A percentile compares a stretch with the other conserved stretches of the same genome.
These are phyloP conservation scores for Drosophila mayri DNA, from an alignment of 1,140 invertebrate species.

Conservation along the genomic window DNA sequence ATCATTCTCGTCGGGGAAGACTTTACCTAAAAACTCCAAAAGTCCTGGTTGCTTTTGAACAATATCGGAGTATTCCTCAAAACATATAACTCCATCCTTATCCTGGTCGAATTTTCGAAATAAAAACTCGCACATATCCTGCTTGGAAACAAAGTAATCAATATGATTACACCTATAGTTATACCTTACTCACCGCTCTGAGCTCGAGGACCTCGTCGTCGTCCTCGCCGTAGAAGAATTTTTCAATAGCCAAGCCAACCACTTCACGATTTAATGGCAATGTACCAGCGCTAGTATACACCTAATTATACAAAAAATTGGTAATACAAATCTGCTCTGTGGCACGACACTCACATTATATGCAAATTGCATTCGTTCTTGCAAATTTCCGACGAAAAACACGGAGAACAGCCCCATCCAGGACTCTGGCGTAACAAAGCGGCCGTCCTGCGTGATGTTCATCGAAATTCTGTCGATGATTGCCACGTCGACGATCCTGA, in stretches of 20 bases:
- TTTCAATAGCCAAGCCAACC: slow-evolving; percentile 65
- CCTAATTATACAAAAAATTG: slow-evolving; percentile 18
- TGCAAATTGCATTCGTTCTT: slow-evolving; percentile 62
- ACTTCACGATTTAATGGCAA: slow-evolving; percentile 65
- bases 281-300: slow-evolving; percentile 61
- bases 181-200: slow-evolving; percentile 49
- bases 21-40: slow-evolving; percentile 92
- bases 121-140: slow-evolving; percentile 93
- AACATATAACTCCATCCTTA: slow-evolving; percentile 91
- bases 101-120: slow-evolving; percentile 92
- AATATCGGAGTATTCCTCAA: slow-evolving; percentile 89
- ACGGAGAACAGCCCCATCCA: slow-evolving; percentile 76
- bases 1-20: slow-evolving; percentile 87
- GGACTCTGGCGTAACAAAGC: slow-evolving; percentile 58
- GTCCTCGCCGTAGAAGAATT: slow-evolving; percentile 76
- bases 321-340: not conserved
- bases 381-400: slow-evolving; percentile 58
- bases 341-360: slow-evolving; percentile 46
- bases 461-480: slow-evolving; percentile 76
- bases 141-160: not conserved
- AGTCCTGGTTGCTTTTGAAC: slow-evolving; percentile 89
- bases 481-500: slow-evolving; percentile 65
- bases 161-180: not conserved
- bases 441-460: slow-evolving; percentile 68
- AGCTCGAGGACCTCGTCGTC: slow-evolving; percentile 78